Evolutionary conservation across 2,113 vertebrate genomes (phyloP).

Genomic region (Pangasianodon gigas): DNA sequence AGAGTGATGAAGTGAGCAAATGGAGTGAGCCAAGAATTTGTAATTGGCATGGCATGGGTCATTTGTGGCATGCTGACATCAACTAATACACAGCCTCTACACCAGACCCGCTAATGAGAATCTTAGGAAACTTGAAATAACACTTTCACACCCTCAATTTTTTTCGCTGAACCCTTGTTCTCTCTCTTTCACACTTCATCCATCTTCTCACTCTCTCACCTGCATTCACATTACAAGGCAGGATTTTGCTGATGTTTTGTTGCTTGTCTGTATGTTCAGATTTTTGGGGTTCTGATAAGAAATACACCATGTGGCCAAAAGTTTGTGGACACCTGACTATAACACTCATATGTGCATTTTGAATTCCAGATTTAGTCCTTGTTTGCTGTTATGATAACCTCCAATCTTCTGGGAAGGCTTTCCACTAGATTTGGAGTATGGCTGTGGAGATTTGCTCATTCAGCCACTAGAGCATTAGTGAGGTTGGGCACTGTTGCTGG

Average conservation of each 20-base stretch:
- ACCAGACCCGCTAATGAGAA: conserved; percentile 51
- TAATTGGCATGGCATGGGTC: conserved; percentile 54
- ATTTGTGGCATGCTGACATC: conserved; percentile 34
- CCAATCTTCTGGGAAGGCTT: not conserved
- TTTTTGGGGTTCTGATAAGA: not conserved
- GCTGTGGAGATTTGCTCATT: not conserved
- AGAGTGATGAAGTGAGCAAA: conserved; percentile 12
- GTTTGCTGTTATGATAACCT: not conserved
- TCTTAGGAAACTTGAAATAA: conserved; percentile 28
- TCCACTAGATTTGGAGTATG: not conserved
- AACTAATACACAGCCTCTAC: conserved; percentile 44
- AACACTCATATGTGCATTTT: not conserved
- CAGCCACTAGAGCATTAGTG: not conserved
- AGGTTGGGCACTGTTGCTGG: not conserved
- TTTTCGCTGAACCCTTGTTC: not conserved
- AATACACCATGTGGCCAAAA: not conserved
- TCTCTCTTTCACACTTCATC: not conserved
- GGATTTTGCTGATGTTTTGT: not conserved
- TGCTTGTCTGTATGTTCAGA: not conserved
- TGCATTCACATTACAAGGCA: not conserved
- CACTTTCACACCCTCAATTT: not conserved
- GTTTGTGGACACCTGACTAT: not conserved
- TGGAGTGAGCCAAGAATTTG: conserved; percentile 36
- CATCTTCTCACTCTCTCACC: not conserved
- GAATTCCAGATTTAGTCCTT: not conserved